Percentiles rank a stretch among this genome's conserved stretches.
Conservation (phyloP, 35 echinoderm and acorn worm genomes). For the Diadema setosum region DNA sequence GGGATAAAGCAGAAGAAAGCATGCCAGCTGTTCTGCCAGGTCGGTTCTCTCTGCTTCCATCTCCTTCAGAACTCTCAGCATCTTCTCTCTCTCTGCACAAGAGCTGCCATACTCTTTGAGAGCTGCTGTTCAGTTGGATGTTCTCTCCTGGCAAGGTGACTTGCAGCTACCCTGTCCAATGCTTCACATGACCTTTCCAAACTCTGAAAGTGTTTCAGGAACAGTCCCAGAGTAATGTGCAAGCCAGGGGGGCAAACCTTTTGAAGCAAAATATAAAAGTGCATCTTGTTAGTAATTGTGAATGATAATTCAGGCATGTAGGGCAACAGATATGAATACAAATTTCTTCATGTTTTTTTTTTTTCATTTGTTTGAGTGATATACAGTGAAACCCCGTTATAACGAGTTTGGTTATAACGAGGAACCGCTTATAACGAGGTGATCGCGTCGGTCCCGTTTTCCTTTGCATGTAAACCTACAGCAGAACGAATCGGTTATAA, state of each 20-base stretch:
- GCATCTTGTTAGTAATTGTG: no score
- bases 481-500: no score
- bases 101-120: not conserved
- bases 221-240: not conserved
- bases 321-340: no score
- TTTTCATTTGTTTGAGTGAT: no score
- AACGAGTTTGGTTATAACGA: no score
- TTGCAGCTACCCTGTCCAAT: not conserved
- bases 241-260: slow-evolving; percentile 19
- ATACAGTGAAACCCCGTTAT: no score
- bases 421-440: no score
- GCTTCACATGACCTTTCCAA: not conserved
- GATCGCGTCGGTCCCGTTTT: no score
- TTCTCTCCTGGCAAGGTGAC: not conserved
- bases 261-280: not conserved
- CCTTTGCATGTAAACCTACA: no score
- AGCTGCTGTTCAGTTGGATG: not conserved
- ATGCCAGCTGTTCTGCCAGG: not conserved
- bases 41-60: not conserved
- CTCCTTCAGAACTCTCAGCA: not conserved
- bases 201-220: not conserved
- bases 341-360: no score
- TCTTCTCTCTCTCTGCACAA: not conserved
- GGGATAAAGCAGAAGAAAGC: not conserved
- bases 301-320: no score